A percentile compares a stretch with the other conserved stretches of the same genome.
phyloP scores from a whole-genome alignment of 2,888 invertebrate genomes.

The Calameuta filiformis region DNA sequence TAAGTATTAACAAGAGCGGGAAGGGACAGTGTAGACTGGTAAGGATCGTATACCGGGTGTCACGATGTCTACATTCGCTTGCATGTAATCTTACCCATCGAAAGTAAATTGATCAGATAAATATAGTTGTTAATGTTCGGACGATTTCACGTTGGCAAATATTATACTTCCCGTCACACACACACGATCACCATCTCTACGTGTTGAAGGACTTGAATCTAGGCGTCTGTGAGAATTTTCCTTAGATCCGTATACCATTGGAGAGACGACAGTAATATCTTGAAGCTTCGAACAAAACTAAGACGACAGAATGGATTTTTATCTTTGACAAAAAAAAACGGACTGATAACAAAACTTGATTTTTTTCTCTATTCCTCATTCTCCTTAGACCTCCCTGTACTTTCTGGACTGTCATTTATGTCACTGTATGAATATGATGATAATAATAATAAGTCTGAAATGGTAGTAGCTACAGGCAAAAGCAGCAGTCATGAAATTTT shows the following conservation, averaged over 20 bases:
- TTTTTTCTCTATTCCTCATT: background rate
- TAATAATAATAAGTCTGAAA: background rate
- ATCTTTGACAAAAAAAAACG: constrained; percentile 20
- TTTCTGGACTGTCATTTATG: background rate
- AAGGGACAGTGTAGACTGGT: background rate
- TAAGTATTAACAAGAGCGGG: constrained; percentile 18
- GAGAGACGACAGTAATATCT: background rate
- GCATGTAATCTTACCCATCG: background rate
- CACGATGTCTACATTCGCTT: background rate
- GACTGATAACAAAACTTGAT: constrained; percentile 7
- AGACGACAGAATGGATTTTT: constrained; percentile 13
- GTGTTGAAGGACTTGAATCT: background rate
- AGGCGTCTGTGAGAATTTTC: background rate
- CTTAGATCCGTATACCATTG: background rate
- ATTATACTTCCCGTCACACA: background rate
- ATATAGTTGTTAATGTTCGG: background rate
- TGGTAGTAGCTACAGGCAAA: background rate
- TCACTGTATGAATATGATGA: background rate
- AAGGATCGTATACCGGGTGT: background rate
- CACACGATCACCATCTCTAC: background rate
- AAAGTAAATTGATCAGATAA: background rate
- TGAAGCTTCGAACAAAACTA: background rate
- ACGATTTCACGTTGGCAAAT: background rate
- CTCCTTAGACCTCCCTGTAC: background rate
- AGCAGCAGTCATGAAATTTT: background rate